Evolutionary conservation across 1,140 invertebrate genomes (phyloP).

Genomic region (Pteromalus puparum): DNA sequence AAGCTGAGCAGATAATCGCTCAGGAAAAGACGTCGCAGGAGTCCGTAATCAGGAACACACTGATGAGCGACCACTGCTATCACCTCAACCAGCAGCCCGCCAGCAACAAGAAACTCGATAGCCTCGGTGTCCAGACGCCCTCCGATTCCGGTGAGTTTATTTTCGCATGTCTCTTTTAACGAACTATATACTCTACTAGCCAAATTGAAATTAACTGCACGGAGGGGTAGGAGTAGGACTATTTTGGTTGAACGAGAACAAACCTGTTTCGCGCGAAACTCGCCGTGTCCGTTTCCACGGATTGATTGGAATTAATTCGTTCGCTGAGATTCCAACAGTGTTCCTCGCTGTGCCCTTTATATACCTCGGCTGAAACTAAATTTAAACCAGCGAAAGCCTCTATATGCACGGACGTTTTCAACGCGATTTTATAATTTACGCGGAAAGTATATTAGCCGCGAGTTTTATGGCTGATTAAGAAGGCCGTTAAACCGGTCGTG

Average conservation of each 20-base stretch:
- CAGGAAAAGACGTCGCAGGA: slow-evolving; percentile 60
- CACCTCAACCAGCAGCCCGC: slow-evolving; percentile 71
- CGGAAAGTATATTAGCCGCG: background rate
- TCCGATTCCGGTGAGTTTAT: slow-evolving; percentile 81
- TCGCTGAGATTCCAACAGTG: too few relatives aligned
- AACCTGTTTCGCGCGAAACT: too few relatives aligned
- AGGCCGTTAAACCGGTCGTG: background rate
- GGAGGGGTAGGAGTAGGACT: too few relatives aligned
- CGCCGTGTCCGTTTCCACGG: too few relatives aligned
- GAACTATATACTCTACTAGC: too few relatives aligned
- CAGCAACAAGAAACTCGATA: slow-evolving; percentile 75
- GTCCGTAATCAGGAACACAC: slow-evolving; percentile 62
- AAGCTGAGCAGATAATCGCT: slow-evolving; percentile 53
- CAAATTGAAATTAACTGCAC: too few relatives aligned
- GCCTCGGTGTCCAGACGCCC: slow-evolving; percentile 85
- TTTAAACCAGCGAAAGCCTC: too few relatives aligned
- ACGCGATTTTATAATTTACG: background rate
- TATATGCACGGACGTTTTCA: background rate
- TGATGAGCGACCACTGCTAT: slow-evolving; percentile 83
- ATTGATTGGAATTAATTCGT: too few relatives aligned
- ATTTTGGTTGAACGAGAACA: too few relatives aligned
- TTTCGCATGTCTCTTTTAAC: background rate
- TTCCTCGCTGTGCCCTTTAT: too few relatives aligned
- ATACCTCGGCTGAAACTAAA: too few relatives aligned
- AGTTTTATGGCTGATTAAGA: background rate